Percentiles rank a stretch among this genome's conserved stretches.
These are phyloP conservation scores for Tamandua tetradactyla DNA, from an alignment of 2,797 vertebrate species.

Conservation along the genomic window DNA sequence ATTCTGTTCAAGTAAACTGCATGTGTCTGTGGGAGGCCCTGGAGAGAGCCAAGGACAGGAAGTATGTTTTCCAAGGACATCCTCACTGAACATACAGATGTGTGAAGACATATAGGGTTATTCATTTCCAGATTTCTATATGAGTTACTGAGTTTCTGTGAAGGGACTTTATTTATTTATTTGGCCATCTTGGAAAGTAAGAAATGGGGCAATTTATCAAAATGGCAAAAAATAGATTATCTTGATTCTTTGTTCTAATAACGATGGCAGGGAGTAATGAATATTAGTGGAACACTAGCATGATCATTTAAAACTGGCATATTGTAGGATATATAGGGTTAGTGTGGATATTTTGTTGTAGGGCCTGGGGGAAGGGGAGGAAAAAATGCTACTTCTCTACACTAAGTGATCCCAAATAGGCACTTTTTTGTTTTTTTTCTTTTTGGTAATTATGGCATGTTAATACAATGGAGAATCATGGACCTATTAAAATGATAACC, in stretches of 20 bases:
- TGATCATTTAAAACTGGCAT: neutral
- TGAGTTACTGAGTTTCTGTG: conserved; percentile 39
- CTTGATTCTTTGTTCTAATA: neutral
- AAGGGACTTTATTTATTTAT: conserved; percentile 48
- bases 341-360: neutral
- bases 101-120: conserved; percentile 47
- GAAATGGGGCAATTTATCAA: conserved; percentile 22
- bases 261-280: neutral
- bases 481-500: neutral
- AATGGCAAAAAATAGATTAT: conserved; percentile 12
- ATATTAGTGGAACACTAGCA: neutral
- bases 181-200: neutral
- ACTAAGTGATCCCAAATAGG: neutral
- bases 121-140: neutral
- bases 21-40: conserved; percentile 71
- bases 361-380: neutral
- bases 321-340: neutral
- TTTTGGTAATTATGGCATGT: neutral
- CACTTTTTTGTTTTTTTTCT: neutral
- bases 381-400: conserved; percentile 6
- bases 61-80: conserved; percentile 65
- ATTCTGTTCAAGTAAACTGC: conserved; percentile 72
- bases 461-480: neutral
- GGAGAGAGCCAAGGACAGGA: conserved; percentile 65
- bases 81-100: conserved; percentile 40